Base-by-base conservation (phyloP, 2,888 invertebrate species). In the Lasioglossum morio region DNA sequence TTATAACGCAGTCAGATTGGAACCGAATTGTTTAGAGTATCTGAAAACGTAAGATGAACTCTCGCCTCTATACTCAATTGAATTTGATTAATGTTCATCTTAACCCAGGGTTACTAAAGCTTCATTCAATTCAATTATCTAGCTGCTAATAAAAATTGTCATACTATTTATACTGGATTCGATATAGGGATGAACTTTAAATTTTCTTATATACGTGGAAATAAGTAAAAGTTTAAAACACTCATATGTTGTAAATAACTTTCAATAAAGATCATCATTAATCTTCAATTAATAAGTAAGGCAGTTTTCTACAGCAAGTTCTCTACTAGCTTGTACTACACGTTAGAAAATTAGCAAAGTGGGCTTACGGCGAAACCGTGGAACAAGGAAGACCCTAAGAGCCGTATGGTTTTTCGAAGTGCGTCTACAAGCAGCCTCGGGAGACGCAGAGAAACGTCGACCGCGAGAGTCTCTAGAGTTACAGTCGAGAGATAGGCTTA, bases 401-500 rank as follows among this genome's bases (percentile, higher is more conserved):
- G 30, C 27, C 63, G 63, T 72, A 43, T 23, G 34, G 12, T n/a
- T 70, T 4, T 10, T 1, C 23, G 46, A 34, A 34, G 48, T 14
- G 48, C 30, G 12, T 40, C n/a, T 40, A 46, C 27, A 72, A 72
- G 19, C 48, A 34, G 23, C 30, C 23, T 46, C 48, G 48, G 48
- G 34, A 34, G 23, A 34, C 23, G 48, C 48, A 53, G 73, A 53
- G 73, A 34, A 34, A 34, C 23, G 46, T 48, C 48, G 23, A 73
- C 73, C 73, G 14, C 30, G 34, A 48, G 48, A 48, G 73, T 73
- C 77, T 77, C n/a, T 66, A 70, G 77, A 48, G 66, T 75, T 80
- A 30, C 37, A 75, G 40, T 43, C 72, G 60, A 16, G 14, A 2
- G 34, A n/a, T 10, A 14, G 34, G 74, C 92, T 91, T 87, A 94